Conservation (phyloP, 2,888 invertebrate genomes). For the Stenichneumon culpator region DNA sequence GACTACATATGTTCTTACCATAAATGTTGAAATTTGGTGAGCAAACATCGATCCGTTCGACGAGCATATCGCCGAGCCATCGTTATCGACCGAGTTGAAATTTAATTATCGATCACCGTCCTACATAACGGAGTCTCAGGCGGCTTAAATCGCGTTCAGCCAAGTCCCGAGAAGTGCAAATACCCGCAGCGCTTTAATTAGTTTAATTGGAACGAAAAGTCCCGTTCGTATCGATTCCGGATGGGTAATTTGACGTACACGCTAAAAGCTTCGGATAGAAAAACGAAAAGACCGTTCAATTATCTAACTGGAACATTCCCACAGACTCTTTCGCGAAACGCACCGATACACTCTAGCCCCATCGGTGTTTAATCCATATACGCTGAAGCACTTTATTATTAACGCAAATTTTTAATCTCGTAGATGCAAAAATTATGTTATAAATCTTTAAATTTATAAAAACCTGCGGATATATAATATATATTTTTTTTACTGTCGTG, state of each 20-base stretch:
- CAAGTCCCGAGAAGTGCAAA: slow-evolving; percentile 4
- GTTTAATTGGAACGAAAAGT: slow-evolving; percentile 41
- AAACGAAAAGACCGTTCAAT: slow-evolving; percentile 24
- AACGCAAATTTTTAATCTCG: slow-evolving; percentile 24
- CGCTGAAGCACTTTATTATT: background rate
- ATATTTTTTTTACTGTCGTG: background rate
- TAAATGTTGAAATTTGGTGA: background rate
- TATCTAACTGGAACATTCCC: slow-evolving; percentile 18
- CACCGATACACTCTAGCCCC: background rate
- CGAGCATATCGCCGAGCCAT: background rate
- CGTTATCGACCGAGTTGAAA: background rate
- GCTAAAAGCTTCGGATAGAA: slow-evolving; percentile 4
- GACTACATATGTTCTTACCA: background rate
- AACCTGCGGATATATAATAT: background rate
- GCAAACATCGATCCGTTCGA: background rate
- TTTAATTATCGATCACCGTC: slow-evolving; percentile 8
- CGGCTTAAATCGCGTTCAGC: background rate
- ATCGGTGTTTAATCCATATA: background rate
- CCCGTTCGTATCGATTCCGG: slow-evolving; percentile 19
- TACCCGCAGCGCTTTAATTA: slow-evolving; percentile 19
- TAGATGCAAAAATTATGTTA: background rate
- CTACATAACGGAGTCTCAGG: slow-evolving; percentile 5
- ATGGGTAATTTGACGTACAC: slow-evolving; percentile 4
- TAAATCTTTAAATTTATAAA: background rate
- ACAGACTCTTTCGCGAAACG: background rate